Percentiles rank a stretch among this genome's conserved stretches.
Evolutionary conservation across 30 jellyfish, hydroid and myxozoan genomes (phyloP).

Genomic region (Pelagia noctiluca): DNA sequence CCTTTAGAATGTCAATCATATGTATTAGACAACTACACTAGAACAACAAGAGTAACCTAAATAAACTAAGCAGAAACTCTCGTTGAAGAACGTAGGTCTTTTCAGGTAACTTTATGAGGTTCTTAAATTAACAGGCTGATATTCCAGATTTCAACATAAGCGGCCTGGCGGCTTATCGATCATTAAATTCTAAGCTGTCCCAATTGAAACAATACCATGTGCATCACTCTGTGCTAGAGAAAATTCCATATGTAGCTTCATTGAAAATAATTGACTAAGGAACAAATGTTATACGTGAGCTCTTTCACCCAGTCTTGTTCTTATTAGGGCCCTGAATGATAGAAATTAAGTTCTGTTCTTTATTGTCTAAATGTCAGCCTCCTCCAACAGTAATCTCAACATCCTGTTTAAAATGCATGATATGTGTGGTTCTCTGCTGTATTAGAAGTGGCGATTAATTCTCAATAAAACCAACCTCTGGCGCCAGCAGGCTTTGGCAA

Average conservation of each 20-base stretch:
- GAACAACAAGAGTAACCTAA: not conserved
- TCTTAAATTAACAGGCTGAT: not conserved
- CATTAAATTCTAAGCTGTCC: no score
- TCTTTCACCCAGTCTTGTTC: not conserved
- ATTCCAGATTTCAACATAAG: not conserved
- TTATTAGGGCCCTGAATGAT: not conserved
- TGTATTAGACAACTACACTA: not conserved
- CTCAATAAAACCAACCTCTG: conserved; percentile 59
- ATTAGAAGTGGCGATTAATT: not conserved
- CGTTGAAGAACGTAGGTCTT: no score
- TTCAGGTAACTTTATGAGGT: not conserved
- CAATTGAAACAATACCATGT: no score
- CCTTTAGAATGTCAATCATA: not conserved
- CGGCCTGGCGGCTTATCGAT: not conserved
- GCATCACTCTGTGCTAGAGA: no score
- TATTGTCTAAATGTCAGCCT: no score
- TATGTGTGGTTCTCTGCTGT: not conserved
- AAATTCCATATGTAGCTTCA: no score
- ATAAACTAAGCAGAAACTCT: no score
- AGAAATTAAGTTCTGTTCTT: not conserved
- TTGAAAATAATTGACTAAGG: no score
- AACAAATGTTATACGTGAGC: not conserved
- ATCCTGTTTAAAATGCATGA: not conserved
- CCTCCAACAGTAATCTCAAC: not conserved
- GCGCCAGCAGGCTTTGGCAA: conserved; percentile 65